phyloP scores from a whole-genome alignment of 2,797 vertebrate species.

The Malacoraja senta region DNA sequence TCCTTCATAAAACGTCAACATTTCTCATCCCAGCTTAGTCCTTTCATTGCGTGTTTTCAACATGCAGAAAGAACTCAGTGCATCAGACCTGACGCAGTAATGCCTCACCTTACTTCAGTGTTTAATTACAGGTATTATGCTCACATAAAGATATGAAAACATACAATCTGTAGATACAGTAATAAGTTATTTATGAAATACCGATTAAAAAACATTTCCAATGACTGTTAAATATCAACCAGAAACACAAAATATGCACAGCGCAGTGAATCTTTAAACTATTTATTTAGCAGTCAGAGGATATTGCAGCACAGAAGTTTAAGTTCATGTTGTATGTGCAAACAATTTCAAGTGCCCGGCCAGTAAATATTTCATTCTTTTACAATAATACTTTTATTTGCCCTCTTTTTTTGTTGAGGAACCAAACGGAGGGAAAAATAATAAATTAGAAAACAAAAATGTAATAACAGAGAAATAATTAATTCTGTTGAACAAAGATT shows the following conservation, averaged over 20 bases:
- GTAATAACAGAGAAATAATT: background rate
- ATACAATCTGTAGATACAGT: background rate
- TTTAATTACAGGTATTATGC: background rate
- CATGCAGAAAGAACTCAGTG: background rate
- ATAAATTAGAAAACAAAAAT: background rate
- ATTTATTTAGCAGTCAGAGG: background rate
- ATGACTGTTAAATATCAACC: background rate
- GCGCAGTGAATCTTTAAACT: background rate
- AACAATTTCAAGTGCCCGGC: background rate
- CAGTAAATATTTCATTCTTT: background rate
- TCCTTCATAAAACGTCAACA: constrained; percentile 3
- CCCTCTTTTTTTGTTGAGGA: background rate
- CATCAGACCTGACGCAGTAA: background rate
- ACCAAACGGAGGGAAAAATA: background rate
- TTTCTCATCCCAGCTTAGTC: background rate
- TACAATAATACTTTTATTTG: background rate
- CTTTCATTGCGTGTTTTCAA: background rate
- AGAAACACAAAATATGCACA: background rate
- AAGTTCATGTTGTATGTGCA: background rate
- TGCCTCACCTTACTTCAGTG: background rate
- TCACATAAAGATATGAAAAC: background rate
- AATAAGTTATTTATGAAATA: background rate
- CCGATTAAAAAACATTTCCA: background rate
- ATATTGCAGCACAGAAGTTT: background rate
- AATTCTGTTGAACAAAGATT: background rate